Evolutionary conservation across 2,888 invertebrate species (phyloP).

Genomic region (Celastrina argiolus): DNA sequence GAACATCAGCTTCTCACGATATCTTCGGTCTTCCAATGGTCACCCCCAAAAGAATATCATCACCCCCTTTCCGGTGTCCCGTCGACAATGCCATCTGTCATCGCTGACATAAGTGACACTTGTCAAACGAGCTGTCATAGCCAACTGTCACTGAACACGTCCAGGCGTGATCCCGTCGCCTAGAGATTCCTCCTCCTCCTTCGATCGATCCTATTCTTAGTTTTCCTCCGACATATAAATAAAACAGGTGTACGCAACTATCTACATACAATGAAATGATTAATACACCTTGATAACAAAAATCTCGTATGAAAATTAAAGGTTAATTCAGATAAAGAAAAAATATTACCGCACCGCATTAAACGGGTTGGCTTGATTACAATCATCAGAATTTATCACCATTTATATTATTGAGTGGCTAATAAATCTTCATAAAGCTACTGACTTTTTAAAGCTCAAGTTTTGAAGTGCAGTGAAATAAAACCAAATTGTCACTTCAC

Average conservation of each 20-base stretch:
- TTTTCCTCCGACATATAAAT: too few species aligned
- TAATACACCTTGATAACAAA: background rate
- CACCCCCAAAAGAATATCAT: too few species aligned
- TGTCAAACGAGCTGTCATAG: too few species aligned
- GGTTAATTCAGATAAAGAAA: slow-evolving; percentile 17
- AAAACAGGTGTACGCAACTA: background rate
- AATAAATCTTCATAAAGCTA: slow-evolving; percentile 21
- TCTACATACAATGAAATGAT: background rate
- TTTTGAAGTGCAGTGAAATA: slow-evolving; percentile 15
- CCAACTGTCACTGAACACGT: too few species aligned
- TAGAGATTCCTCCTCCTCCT: too few species aligned
- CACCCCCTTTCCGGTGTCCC: too few species aligned
- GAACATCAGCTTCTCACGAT: too few species aligned
- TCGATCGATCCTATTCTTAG: too few species aligned
- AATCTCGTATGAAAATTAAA: slow-evolving; percentile 10
- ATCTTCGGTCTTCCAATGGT: too few species aligned
- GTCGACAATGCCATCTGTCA: too few species aligned
- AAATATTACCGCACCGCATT: slow-evolving; percentile 1
- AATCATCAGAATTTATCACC: slow-evolving; percentile 20
- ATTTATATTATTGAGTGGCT: slow-evolving; percentile 10
- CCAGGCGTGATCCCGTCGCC: too few species aligned
- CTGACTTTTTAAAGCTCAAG: slow-evolving; percentile 2
- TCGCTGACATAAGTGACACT: too few species aligned
- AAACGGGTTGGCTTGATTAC: slow-evolving; percentile 13
- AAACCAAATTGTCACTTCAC: background rate